phyloP scores from a whole-genome alignment of 1,140 invertebrate species.

The Pseudoatta argentina region DNA sequence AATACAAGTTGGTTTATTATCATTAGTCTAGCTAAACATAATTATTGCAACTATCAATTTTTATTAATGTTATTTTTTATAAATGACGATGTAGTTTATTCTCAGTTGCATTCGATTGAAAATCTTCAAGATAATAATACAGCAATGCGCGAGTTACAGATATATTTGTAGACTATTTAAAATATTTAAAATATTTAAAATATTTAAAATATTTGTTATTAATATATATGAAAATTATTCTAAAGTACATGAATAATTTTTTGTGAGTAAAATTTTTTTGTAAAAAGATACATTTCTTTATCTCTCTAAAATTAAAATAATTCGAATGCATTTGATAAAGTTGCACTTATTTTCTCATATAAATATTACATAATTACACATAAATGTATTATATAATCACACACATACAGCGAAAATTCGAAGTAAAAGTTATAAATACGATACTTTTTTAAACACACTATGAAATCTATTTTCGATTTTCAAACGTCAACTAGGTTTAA shows the following conservation, averaged over 20 bases:
- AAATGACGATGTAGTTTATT: background rate
- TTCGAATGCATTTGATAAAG: background rate
- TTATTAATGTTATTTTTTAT: background rate
- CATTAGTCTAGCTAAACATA: background rate
- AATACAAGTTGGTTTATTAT: background rate
- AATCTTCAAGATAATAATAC: background rate
- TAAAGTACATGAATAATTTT: background rate
- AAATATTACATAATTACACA: background rate
- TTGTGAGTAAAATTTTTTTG: background rate
- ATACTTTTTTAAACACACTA: background rate
- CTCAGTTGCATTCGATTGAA: background rate
- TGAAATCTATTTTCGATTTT: constrained; percentile 18
- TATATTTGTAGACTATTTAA: background rate
- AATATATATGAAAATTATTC: background rate
- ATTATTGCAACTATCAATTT: background rate
- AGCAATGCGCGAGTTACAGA: background rate
- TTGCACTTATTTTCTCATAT: background rate
- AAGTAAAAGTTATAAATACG: background rate
- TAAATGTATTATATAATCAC: background rate
- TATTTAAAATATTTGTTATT: background rate
- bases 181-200: too few species aligned
- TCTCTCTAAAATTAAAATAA: background rate
- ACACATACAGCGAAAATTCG: background rate
- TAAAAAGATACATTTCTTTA: background rate
- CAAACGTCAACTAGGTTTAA: background rate